Percentiles rank a stretch among this genome's conserved stretches.
Conservation (phyloP, 2,113 vertebrate species). For the Grammomys dolichurus region DNA sequence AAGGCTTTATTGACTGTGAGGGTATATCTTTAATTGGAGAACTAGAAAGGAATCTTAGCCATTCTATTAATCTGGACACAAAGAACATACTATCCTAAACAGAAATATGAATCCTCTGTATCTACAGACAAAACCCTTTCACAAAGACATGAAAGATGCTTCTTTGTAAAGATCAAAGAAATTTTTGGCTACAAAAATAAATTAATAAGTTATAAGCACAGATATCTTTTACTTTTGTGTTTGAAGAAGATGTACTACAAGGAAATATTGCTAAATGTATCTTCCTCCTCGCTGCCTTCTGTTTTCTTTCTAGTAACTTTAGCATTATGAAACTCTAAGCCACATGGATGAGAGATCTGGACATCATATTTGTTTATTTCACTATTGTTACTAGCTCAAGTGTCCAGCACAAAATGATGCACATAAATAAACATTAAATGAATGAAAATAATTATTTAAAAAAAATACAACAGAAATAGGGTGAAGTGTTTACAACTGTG, state of each 20-base stretch:
- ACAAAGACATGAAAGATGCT: neutral
- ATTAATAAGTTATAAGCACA: neutral
- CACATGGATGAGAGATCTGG: neutral
- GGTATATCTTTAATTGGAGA: neutral
- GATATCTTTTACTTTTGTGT: neutral
- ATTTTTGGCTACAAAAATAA: constrained; percentile 1
- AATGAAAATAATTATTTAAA: neutral
- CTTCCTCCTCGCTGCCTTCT: neutral
- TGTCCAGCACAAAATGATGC: neutral
- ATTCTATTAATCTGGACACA: neutral
- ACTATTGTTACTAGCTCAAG: neutral
- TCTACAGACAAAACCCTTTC: neutral
- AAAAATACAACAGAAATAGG: neutral
- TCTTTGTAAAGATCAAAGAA: neutral
- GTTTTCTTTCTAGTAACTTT: neutral
- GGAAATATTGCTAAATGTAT: neutral
- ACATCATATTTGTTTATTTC: neutral
- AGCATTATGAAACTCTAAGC: neutral
- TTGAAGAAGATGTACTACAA: neutral
- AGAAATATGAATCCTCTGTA: neutral
- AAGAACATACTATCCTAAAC: neutral
- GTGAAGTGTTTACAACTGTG: neutral
- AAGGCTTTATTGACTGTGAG: neutral
- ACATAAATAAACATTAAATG: neutral
- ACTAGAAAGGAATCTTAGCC: neutral